These are phyloP conservation scores for Idaea aversata DNA, from an alignment of 2,888 invertebrate genomes.

Conservation along the genomic window DNA sequence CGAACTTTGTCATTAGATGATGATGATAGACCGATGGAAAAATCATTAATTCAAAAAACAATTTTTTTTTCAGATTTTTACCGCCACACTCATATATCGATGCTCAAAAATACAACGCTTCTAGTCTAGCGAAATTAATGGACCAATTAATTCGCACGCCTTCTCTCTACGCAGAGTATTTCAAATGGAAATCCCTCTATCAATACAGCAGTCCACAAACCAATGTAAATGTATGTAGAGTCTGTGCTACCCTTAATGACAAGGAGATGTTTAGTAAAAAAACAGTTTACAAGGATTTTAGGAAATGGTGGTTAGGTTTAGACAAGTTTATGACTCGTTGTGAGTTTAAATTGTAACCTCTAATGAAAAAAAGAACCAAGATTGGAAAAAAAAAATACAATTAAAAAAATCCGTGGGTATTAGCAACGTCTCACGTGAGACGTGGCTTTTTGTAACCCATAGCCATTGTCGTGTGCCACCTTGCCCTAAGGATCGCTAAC, in stretches of 20 bases:
- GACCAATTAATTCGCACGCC: conserved; percentile 44
- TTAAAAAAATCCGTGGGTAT: too few species aligned
- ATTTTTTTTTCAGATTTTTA: conserved; percentile 53
- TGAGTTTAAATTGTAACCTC: too few species aligned
- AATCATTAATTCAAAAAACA: too few species aligned
- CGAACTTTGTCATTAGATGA: conserved; percentile 62
- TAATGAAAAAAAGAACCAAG: too few species aligned
- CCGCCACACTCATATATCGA: conserved; percentile 66
- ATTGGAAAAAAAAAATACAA: too few species aligned
- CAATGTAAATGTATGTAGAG: conserved; percentile 48
- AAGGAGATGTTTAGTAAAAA: conserved; percentile 28
- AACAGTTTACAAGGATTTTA: conserved; percentile 46
- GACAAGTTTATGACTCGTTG: background rate
- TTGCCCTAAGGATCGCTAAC: too few species aligned
- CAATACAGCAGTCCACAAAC: conserved; percentile 40
- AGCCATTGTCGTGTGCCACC: too few species aligned
- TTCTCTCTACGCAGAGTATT: conserved; percentile 46
- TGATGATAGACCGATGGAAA: too few species aligned
- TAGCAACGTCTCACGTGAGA: too few species aligned
- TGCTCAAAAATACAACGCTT: conserved; percentile 34
- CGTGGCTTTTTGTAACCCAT: too few species aligned
- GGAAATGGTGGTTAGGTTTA: conserved; percentile 50
- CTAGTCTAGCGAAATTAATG: conserved; percentile 49
- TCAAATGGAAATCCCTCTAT: conserved; percentile 55
- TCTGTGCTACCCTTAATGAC: conserved; percentile 57